These are phyloP conservation scores for Molossus alvarezi DNA, from an alignment of 2,797 vertebrate species.

Conservation along the genomic window DNA sequence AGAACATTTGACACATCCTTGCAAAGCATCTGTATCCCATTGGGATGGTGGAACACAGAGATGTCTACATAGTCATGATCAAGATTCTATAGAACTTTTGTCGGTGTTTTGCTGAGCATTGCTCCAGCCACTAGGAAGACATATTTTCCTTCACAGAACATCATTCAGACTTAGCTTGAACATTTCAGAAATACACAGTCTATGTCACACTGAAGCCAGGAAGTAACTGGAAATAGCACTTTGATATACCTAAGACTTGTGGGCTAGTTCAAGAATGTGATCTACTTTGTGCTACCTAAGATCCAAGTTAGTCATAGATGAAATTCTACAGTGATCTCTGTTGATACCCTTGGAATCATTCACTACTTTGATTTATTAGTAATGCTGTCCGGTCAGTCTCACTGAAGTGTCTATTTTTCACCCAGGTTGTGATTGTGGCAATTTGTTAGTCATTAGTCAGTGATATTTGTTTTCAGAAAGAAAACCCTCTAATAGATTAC, in stretches of 20 bases:
- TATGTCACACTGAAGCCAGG: not conserved
- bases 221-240: constrained; percentile 4
- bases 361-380: not conserved
- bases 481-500: not conserved
- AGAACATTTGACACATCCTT: not conserved
- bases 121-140: not conserved
- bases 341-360: not conserved
- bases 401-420: not conserved
- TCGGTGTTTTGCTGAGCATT: not conserved
- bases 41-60: not conserved
- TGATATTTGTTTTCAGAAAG: constrained; percentile 40
- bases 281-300: not conserved
- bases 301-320: not conserved
- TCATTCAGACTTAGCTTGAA: not conserved
- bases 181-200: not conserved
- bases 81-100: not conserved
- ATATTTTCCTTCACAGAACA: not conserved
- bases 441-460: not conserved
- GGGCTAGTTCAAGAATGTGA: not conserved
- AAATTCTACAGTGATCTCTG: not conserved
- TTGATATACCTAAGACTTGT: not conserved
- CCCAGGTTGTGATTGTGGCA: not conserved
- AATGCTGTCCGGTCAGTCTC: not conserved
- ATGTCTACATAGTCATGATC: not conserved
- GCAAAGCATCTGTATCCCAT: not conserved